Evolutionary conservation across 2,797 vertebrate genomes (phyloP).

Genomic region (Coracias cyanogaster): DNA sequence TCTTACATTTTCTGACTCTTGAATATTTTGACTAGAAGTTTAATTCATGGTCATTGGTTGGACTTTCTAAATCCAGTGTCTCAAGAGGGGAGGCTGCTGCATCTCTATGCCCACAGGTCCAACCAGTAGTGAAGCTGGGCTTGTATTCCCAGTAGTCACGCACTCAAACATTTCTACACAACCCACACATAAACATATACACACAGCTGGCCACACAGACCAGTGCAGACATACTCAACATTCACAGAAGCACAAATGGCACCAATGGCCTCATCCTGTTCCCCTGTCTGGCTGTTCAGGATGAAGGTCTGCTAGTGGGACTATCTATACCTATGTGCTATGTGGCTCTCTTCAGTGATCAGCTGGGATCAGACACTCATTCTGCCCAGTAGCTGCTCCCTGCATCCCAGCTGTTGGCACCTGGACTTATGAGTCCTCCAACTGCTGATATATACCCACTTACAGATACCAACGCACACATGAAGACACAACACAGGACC

Average conservation of each 20-base stretch:
- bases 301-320: neutral
- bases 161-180: neutral
- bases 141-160: neutral
- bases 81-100: neutral
- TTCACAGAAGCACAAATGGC: neutral
- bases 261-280: neutral
- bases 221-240: neutral
- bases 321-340: neutral
- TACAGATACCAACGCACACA: neutral
- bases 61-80: neutral
- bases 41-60: neutral
- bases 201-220: neutral
- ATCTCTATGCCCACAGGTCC: neutral
- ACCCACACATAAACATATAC: neutral
- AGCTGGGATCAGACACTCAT: neutral
- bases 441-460: neutral
- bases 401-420: neutral
- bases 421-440: neutral
- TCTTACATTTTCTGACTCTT: neutral
- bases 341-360: neutral
- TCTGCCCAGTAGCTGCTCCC: neutral
- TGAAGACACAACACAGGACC: fast-evolving
- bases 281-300: neutral
- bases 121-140: neutral
- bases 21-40: neutral